Evolutionary conservation across 2,888 invertebrate species (phyloP).

Genomic region (Limnephilus marmoratus): DNA sequence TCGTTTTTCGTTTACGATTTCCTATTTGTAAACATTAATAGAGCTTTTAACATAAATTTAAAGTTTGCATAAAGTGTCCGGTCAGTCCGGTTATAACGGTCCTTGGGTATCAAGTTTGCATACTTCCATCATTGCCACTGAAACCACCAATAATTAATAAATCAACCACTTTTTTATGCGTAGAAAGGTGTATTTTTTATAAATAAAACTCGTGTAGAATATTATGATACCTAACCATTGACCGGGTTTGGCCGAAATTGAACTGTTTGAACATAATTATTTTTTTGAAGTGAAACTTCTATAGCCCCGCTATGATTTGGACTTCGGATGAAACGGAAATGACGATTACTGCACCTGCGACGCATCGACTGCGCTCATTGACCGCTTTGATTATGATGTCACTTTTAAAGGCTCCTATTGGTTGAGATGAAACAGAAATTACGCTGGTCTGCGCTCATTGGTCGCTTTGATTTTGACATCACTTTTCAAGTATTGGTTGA

Average conservation of each 20-base stretch:
- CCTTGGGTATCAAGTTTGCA: background rate
- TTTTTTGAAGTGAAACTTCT: too few species aligned
- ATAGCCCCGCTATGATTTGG: too few species aligned
- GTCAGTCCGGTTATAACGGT: slow-evolving; percentile 18
- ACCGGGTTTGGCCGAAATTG: background rate
- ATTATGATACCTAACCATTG: background rate
- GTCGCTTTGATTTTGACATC: too few species aligned
- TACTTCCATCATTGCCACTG: background rate
- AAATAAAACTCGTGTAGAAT: background rate
- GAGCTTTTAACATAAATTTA: slow-evolving; percentile 26
- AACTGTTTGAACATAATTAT: background rate
- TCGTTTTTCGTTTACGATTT: background rate
- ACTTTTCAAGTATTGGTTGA: too few species aligned
- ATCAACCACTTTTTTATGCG: background rate
- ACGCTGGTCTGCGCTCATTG: too few species aligned
- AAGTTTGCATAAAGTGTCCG: background rate
- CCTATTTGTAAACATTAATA: slow-evolving; percentile 1
- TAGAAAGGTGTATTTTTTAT: background rate
- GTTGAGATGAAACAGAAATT: too few species aligned
- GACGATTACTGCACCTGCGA: too few species aligned
- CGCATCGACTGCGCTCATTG: too few species aligned
- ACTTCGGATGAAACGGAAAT: too few species aligned
- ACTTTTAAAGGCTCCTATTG: too few species aligned
- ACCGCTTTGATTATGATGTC: too few species aligned
- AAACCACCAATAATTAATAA: background rate